Conservation (phyloP, 2,797 vertebrate species). For the Enteromius thamalakanensis region DNA sequence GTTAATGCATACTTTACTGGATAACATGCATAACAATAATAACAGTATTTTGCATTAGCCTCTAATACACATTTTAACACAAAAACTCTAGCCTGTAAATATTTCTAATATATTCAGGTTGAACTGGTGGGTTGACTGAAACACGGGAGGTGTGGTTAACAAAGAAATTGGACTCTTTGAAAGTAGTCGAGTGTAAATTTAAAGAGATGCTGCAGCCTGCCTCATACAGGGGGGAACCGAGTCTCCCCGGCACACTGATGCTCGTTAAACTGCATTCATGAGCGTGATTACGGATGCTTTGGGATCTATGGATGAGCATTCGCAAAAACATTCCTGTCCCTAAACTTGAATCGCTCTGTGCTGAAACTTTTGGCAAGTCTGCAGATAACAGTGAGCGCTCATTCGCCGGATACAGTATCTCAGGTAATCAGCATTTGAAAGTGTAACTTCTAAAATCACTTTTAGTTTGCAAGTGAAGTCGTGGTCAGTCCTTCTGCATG, state of each 20-base stretch:
- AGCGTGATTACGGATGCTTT: neutral
- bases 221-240: neutral
- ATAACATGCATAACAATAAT: neutral
- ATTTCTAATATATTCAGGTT: slow-evolving; percentile 22
- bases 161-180: slow-evolving; percentile 63
- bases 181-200: slow-evolving; percentile 77
- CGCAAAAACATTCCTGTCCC: neutral
- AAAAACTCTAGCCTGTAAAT: neutral
- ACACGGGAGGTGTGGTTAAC: slow-evolving; percentile 69
- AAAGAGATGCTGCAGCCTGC: slow-evolving; percentile 72
- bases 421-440: slow-evolving; percentile 19
- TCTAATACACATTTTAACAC: slow-evolving; percentile 6
- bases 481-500: neutral
- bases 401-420: neutral
- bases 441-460: neutral
- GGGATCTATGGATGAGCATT: slow-evolving; percentile 1
- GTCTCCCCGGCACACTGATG: neutral
- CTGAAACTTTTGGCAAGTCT: slow-evolving; percentile 22
- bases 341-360: neutral
- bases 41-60: neutral
- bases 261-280: neutral
- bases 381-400: neutral
- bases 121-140: slow-evolving; percentile 51
- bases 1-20: neutral
- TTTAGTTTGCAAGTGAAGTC: neutral